Percentiles rank a stretch among this genome's conserved stretches.
These are phyloP conservation scores for Pampus argenteus DNA, from an alignment of 2,797 vertebrate species.

Conservation along the genomic window DNA sequence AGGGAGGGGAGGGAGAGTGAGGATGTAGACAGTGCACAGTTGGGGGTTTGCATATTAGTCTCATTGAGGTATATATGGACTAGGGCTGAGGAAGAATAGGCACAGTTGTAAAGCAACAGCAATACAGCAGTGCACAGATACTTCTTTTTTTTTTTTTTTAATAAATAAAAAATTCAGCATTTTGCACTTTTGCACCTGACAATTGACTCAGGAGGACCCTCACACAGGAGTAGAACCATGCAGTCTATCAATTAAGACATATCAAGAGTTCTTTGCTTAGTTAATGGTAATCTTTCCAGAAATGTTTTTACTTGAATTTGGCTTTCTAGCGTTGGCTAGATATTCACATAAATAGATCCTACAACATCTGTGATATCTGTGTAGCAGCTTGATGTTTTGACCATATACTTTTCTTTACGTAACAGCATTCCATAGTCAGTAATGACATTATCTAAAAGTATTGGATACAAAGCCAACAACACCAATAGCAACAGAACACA, in stretches of 20 bases:
- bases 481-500: slow-evolving; percentile 26
- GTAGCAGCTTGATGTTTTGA: slow-evolving; percentile 13
- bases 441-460: slow-evolving; percentile 17
- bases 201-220: slow-evolving; percentile 5
- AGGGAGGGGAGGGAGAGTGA: slow-evolving; percentile 22
- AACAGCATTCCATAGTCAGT: slow-evolving; percentile 27
- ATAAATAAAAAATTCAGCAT: no score
- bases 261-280: not conserved
- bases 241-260: not conserved
- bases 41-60: slow-evolving; percentile 55
- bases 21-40: slow-evolving; percentile 46
- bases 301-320: slow-evolving; percentile 8
- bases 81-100: slow-evolving; percentile 25
- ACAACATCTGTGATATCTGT: slow-evolving; percentile 24
- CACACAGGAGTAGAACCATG: not conserved
- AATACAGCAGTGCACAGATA: slow-evolving; percentile 1
- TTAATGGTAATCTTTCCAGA: slow-evolving; percentile 9
- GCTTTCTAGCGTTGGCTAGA: not conserved
- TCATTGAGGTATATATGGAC: slow-evolving; percentile 61
- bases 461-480: slow-evolving; percentile 23
- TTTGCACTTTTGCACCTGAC: slow-evolving; percentile 12
- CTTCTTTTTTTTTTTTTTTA: not conserved
- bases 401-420: not conserved
- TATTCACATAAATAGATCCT: slow-evolving; percentile 18
- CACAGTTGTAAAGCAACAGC: slow-evolving; percentile 18